phyloP scores from a whole-genome alignment of 2,113 vertebrate species.

The Accipiter virgatus region DNA sequence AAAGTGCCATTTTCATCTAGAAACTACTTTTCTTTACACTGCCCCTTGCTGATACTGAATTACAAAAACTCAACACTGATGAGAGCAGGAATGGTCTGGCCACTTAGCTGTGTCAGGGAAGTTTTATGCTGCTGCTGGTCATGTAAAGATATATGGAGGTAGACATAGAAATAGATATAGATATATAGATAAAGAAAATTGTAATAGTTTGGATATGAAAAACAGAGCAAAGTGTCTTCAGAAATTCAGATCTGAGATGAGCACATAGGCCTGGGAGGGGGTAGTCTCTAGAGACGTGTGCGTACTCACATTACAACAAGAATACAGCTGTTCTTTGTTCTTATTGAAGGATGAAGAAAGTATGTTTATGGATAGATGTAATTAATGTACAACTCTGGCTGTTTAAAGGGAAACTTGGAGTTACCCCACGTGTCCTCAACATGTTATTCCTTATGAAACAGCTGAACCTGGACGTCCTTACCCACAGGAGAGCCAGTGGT shows the following conservation, averaged over 20 bases:
- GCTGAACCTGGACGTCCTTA: not conserved
- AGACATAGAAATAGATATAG: not conserved
- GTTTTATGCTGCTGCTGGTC: not conserved
- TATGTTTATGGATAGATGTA: not conserved
- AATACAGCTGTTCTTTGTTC: conserved; percentile 11
- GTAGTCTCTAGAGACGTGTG: not conserved
- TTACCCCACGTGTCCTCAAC: not conserved
- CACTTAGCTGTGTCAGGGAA: not conserved
- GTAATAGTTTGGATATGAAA: not conserved
- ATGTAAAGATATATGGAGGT: not conserved
- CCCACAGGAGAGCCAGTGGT: not conserved
- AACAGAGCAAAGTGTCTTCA: not conserved
- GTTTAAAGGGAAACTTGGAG: not conserved
- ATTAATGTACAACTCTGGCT: not conserved
- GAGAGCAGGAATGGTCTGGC: not conserved
- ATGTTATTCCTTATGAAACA: not conserved
- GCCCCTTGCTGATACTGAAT: not conserved
- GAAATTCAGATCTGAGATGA: not conserved
- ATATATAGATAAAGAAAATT: not conserved
- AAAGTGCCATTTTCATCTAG: not conserved
- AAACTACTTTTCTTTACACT: not conserved
- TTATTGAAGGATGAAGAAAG: not conserved
- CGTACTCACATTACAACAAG: not conserved
- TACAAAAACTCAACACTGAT: not conserved
- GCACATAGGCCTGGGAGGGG: not conserved